Evolutionary conservation across 2,888 invertebrate species (phyloP).

Genomic region (Phengaris arion): DNA sequence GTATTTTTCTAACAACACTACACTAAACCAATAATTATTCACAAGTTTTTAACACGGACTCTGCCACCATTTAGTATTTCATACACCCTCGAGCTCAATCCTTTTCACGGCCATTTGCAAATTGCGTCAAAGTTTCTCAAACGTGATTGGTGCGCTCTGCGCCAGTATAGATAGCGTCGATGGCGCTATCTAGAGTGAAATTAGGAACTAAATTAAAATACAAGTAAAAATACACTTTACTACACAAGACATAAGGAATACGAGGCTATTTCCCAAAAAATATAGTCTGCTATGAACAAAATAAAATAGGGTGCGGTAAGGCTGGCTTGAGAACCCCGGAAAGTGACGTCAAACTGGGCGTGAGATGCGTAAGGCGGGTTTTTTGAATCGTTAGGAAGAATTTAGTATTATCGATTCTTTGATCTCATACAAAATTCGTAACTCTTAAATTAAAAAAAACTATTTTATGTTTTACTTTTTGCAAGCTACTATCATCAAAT

Average conservation of each 20-base stretch:
- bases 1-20: conserved; percentile 67
- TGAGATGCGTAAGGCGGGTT: conserved; percentile 61
- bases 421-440: too few species aligned
- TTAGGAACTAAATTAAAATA: conserved; percentile 46
- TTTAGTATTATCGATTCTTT: neutral
- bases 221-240: conserved; percentile 46
- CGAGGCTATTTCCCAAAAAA: conserved; percentile 34
- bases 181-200: conserved; percentile 54
- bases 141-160: conserved; percentile 71
- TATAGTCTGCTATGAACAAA: conserved; percentile 50
- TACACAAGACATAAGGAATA: neutral
- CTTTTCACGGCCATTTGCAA: conserved; percentile 81
- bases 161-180: conserved; percentile 58
- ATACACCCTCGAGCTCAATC: conserved; percentile 74
- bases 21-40: conserved; percentile 66
- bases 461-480: too few species aligned
- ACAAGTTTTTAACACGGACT: conserved; percentile 70
- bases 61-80: conserved; percentile 72
- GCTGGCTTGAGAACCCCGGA: conserved; percentile 69
- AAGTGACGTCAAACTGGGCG: conserved; percentile 80
- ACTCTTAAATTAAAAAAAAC: too few species aligned
- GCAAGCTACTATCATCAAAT: too few species aligned
- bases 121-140: conserved; percentile 77
- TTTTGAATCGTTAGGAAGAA: conserved; percentile 44
- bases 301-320: conserved; percentile 73